A percentile compares a stretch with the other conserved stretches of the same genome.
These are phyloP conservation scores for Arrhopalites spinosus DNA, from an alignment of 2,888 invertebrate species.

Conservation along the genomic window DNA sequence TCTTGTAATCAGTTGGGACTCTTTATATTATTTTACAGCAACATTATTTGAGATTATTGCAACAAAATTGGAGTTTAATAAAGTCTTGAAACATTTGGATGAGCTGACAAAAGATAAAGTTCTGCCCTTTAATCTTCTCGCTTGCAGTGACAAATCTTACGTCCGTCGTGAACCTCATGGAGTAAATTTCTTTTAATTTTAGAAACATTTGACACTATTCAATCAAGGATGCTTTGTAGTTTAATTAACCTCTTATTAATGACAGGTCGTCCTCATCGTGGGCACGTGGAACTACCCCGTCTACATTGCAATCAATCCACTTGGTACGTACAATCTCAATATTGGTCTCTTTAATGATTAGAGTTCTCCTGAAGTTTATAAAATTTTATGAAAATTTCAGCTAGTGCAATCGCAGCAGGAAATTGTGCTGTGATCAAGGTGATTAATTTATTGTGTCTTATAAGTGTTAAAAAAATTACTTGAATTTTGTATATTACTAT, in stretches of 20 bases:
- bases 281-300: slow-evolving; percentile 79
- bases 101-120: slow-evolving; percentile 31
- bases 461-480: too few species aligned
- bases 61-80: slow-evolving; percentile 61
- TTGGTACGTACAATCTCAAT: too few species aligned
- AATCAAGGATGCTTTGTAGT: too few species aligned
- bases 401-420: slow-evolving; percentile 88
- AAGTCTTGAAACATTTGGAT: slow-evolving; percentile 38
- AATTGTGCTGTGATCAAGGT: slow-evolving; percentile 92
- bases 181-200: slow-evolving; percentile 60
- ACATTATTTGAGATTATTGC: slow-evolving; percentile 58
- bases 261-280: slow-evolving; percentile 69
- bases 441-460: too few species aligned
- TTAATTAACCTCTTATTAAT: too few species aligned
- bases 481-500: too few species aligned
- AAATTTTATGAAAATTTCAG: too few species aligned
- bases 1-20: too few species aligned
- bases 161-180: slow-evolving; percentile 84
- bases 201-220: too few species aligned
- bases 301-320: slow-evolving; percentile 68
- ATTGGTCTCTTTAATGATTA: too few species aligned
- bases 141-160: slow-evolving; percentile 44
- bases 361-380: too few species aligned
- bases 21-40: slow-evolving; percentile 36
- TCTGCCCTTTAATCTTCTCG: slow-evolving; percentile 45